A percentile compares a stretch with the other conserved stretches of the same genome.
Evolutionary conservation across 1,140 invertebrate species (phyloP).

Genomic region (Uloborus diversus): DNA sequence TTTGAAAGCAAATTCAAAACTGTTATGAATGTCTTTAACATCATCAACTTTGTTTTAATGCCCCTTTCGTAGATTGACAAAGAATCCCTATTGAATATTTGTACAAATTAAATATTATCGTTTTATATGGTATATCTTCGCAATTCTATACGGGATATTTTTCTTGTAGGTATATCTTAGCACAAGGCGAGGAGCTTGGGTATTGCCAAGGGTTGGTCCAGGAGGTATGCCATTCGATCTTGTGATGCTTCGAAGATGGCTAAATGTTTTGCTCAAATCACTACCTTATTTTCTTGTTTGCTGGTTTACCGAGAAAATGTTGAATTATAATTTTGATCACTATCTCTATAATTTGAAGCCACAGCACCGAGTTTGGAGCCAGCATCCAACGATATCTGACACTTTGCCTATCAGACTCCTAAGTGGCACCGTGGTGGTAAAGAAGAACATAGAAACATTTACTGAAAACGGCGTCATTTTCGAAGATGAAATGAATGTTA

Average conservation of each 20-base stretch:
- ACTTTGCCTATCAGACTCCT: constrained; percentile 69
- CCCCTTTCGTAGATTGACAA: too few relatives aligned
- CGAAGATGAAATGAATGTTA: constrained; percentile 56
- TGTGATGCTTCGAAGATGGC: background rate
- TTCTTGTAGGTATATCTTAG: constrained; percentile 65
- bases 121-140: too few relatives aligned
- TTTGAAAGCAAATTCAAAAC: too few relatives aligned
- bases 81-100: too few relatives aligned
- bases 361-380: constrained; percentile 64
- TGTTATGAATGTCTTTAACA: too few relatives aligned
- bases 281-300: constrained; percentile 47
- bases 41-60: too few relatives aligned
- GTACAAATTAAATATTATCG: too few relatives aligned
- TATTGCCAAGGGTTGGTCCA: constrained; percentile 64
- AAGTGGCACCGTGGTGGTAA: constrained; percentile 66
- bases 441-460: constrained; percentile 64
- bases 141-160: too few relatives aligned
- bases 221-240: constrained; percentile 63
- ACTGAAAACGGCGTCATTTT: constrained; percentile 64
- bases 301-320: constrained; percentile 35
- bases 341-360: constrained; percentile 67
- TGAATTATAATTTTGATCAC: constrained; percentile 66
- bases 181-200: constrained; percentile 68
- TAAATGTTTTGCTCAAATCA: constrained; percentile 30
- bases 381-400: constrained; percentile 71